These are phyloP conservation scores for Carapus acus DNA, from an alignment of 2,797 vertebrate species.

Conservation along the genomic window DNA sequence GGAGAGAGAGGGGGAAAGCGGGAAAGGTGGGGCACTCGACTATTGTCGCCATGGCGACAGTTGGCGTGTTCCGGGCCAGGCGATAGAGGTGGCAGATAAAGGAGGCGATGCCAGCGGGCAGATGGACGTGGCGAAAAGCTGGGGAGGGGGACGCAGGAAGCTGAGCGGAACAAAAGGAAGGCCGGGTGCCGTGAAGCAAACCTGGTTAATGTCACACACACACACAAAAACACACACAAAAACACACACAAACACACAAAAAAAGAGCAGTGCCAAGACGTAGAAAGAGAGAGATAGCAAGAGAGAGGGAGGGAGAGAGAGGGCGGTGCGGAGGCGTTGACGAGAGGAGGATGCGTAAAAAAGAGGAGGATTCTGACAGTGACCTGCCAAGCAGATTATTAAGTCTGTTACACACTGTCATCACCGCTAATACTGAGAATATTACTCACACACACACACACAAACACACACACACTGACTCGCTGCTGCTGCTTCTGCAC, in stretches of 20 bases:
- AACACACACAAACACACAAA: too few species aligned
- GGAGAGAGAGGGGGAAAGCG: too few species aligned
- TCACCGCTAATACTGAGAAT: conserved; percentile 15
- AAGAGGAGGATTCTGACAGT: conserved; percentile 12
- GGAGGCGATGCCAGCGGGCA: conserved; percentile 59
- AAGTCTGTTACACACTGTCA: conserved; percentile 19
- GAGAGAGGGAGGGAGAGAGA: too few species aligned
- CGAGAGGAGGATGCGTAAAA: neutral
- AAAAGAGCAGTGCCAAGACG: too few species aligned
- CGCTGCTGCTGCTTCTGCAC: neutral
- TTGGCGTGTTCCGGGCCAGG: conserved; percentile 64
- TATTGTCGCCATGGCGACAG: conserved; percentile 53
- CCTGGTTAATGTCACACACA: conserved; percentile 58
- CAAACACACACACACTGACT: too few species aligned
- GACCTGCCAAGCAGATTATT: conserved; percentile 17
- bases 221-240: too few species aligned
- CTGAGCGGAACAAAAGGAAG: conserved; percentile 57
- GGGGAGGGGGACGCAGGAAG: conserved; percentile 53
- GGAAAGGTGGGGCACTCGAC: conserved; percentile 46
- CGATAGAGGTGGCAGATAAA: conserved; percentile 65
- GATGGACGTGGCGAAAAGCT: conserved; percentile 62
- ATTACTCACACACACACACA: too few species aligned
- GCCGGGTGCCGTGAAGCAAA: conserved; percentile 44
- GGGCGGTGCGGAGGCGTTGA: neutral
- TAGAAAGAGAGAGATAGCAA: too few species aligned